Conservation (phyloP, 2,888 invertebrate genomes). For the Conomelus anceps region DNA sequence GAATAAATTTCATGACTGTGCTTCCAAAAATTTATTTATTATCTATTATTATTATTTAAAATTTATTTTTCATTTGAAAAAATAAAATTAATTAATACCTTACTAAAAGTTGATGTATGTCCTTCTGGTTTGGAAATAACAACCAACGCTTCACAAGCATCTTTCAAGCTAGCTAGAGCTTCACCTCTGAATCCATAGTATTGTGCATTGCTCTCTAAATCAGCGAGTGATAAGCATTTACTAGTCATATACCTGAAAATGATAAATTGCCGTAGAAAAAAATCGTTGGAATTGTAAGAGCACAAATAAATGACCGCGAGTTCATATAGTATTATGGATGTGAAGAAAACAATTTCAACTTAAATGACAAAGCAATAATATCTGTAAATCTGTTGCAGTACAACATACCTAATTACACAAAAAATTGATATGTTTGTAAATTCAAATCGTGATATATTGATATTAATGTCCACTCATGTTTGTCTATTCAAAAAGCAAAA, state of each 20-base stretch:
- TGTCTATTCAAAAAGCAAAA: too few relatives aligned
- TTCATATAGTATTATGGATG: not conserved
- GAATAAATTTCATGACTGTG: too few relatives aligned
- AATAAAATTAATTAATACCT: slow-evolving; percentile 42
- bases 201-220: slow-evolving; percentile 48
- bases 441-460: too few relatives aligned
- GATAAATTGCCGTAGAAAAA: slow-evolving; percentile 20
- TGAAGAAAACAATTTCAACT: too few relatives aligned
- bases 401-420: too few relatives aligned
- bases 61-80: too few relatives aligned
- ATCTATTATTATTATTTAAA: too few relatives aligned
- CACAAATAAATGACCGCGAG: not conserved
- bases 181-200: slow-evolving; percentile 64
- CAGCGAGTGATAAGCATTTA: slow-evolving; percentile 51
- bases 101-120: slow-evolving; percentile 50
- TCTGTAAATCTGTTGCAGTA: too few relatives aligned
- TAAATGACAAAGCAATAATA: too few relatives aligned
- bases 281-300: not conserved
- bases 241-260: slow-evolving; percentile 53
- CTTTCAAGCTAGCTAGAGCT: slow-evolving; percentile 56
- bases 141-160: slow-evolving; percentile 50
- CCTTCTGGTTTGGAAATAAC: slow-evolving; percentile 51
- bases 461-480: too few relatives aligned
- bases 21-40: too few relatives aligned
- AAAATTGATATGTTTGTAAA: too few relatives aligned